These are phyloP conservation scores for Acrocephalus scirpaceus DNA, from an alignment of 2,797 vertebrate species.

Conservation along the genomic window DNA sequence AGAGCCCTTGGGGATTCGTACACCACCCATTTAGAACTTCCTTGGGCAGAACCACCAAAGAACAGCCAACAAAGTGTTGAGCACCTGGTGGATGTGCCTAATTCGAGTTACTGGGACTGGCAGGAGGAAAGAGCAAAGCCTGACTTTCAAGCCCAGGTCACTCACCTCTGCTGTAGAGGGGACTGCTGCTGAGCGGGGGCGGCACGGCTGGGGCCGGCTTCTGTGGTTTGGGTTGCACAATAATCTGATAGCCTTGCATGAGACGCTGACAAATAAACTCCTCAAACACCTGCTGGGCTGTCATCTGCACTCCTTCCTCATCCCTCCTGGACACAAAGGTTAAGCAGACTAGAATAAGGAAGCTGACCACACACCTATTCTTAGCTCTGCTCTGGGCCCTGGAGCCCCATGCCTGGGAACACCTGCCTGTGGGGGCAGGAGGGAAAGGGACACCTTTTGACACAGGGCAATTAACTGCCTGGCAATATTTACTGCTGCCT, in stretches of 20 bases:
- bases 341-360: constrained; percentile 11
- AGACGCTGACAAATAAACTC: constrained; percentile 97
- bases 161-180: constrained; percentile 92
- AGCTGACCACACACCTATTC: not conserved
- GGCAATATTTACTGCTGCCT: not conserved
- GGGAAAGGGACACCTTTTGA: not conserved
- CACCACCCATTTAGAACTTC: not conserved
- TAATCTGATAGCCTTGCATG: constrained; percentile 99
- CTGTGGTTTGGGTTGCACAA: constrained; percentile 88
- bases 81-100: not conserved
- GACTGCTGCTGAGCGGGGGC: constrained; percentile 94
- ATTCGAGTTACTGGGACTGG: not conserved
- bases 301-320: constrained; percentile 90
- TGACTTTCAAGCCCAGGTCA: not conserved
- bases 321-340: constrained; percentile 83
- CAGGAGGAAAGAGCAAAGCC: not conserved
- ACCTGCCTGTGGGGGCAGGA: not conserved
- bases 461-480: not conserved
- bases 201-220: constrained; percentile 79
- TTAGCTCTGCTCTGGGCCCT: not conserved
- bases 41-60: not conserved
- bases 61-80: not conserved
- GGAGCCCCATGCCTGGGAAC: not conserved
- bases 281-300: constrained; percentile 94
- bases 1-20: not conserved